These are phyloP conservation scores for Meteorus sp. DNA, from an alignment of 1,140 invertebrate species.

Conservation along the genomic window DNA sequence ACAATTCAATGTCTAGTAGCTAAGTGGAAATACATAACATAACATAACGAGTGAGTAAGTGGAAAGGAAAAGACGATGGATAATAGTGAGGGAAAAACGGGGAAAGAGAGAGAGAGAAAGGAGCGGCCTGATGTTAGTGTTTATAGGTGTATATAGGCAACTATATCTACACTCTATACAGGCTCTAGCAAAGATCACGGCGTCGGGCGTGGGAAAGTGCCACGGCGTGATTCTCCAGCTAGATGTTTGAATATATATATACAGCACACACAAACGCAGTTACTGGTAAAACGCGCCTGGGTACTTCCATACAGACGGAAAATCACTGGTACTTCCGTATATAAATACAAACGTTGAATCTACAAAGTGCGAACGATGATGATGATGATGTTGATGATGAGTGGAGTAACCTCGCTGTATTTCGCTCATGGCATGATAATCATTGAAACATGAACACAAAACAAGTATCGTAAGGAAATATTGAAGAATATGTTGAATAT, in stretches of 20 bases:
- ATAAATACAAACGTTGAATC: too few species aligned
- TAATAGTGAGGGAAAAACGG: not conserved
- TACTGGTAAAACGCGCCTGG: not conserved
- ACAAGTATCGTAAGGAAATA: too few species aligned
- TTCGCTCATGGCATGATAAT: not conserved
- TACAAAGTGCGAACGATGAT: too few species aligned
- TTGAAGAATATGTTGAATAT: too few species aligned
- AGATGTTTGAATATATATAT: slow-evolving; percentile 6
- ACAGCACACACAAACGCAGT: not conserved
- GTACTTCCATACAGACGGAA: not conserved
- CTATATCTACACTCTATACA: slow-evolving; percentile 31
- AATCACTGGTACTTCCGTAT: not conserved
- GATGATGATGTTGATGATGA: too few species aligned
- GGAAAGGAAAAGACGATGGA: not conserved
- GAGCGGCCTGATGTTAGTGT: slow-evolving; percentile 18
- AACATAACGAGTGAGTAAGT: too few species aligned
- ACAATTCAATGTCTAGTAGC: too few species aligned
- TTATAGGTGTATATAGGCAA: slow-evolving; percentile 14
- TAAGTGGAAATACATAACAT: too few species aligned
- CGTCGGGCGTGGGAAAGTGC: slow-evolving; percentile 49
- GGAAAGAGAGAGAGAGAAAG: not conserved
- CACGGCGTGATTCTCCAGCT: slow-evolving; percentile 22
- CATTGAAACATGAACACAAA: too few species aligned
- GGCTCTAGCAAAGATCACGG: slow-evolving; percentile 44
- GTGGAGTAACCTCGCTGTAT: too few species aligned